Evolutionary conservation across 2,113 vertebrate species (phyloP), one percentile per base, ranked within the genome.

Genomic region (Coregonus clupeaformis): DNA sequence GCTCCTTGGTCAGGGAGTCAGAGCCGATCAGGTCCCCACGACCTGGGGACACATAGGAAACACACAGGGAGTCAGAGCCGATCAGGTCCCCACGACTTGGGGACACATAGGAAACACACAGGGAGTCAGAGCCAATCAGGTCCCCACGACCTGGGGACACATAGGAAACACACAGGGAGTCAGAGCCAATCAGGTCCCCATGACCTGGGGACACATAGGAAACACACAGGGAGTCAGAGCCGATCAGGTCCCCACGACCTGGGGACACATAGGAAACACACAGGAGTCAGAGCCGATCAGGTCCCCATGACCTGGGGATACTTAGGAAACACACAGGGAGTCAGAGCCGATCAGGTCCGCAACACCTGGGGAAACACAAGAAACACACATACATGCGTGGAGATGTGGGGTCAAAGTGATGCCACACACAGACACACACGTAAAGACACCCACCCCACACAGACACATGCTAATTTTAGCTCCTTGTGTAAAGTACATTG

Each of bases 191-290:
- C n/a, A n/a, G n/a, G n/a, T n/a, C n/a, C n/a, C n/a, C n/a, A n/a
- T n/a, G n/a, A n/a, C n/a, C n/a, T n/a, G n/a, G n/a, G n/a, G n/a
- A n/a, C n/a, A n/a, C n/a, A n/a, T n/a, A n/a, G n/a, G n/a, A n/a
- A n/a, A n/a, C n/a, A n/a, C n/a, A n/a, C n/a, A n/a, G n/a, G n/a
- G n/a, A n/a, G n/a, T n/a, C n/a, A n/a, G n/a, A n/a, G n/a, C n/a
- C n/a, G n/a, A n/a, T n/a, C n/a, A n/a, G n/a, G n/a, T n/a, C 94
- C 0, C 94, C 94, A 3, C 94, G 91, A 25, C 94, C 94, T 95
- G 80, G 60, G 77, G 62, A 76, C 72, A n/a, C 20, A 25, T 16
- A 75, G 14, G 11, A n/a, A 4, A 22, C 6, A 72, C 18, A 29
- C 30, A 32, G 22, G 1, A 62, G 20, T 20, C 59, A 62, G 16